Evolutionary conservation across 1,140 invertebrate genomes (phyloP), one percentile per base, ranked within the genome.

Genomic region (Hylyphantes graminicola): DNA sequence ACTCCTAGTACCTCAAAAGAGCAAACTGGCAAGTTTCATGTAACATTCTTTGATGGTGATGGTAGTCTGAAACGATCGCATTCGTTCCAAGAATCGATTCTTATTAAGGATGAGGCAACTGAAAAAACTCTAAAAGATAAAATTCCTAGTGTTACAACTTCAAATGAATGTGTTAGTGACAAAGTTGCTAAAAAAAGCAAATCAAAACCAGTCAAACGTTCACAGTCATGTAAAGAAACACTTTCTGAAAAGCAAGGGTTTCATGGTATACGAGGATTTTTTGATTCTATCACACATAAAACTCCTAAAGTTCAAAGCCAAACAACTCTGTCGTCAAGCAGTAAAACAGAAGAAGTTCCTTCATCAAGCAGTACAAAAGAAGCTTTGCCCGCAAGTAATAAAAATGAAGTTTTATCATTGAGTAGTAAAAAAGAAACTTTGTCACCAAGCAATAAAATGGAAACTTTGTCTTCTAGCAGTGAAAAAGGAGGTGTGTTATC

Each of bases 151-250:
- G 19, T 80, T 7, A 80, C 35, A 59, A 80, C 21, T 13, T 70
- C 19, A 51, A 70, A 70, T 57, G n/a, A 15, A 12, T 65, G 61
- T 12, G 55, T 59, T 59, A 80, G 50, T 35, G 19, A 64, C 59
- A 57, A 78, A 78, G 8, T 50, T 50, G 7, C 72, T 78, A 53
- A 67, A 54, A 78, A 79, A 79, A 70, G 17, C 21, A 79, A 79
- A 65, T 10, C 53, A 17, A 70, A 50, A 11, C 15, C 54, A 82
- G 55, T 82, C 9, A 82, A 74, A 65, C 80, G 80, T 57, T 82
- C 80, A 6, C 59, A 64, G n/a, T 82, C 80, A 63, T 73, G 21
- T 17, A 73, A 74, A 82, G 80, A 74, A 61, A 72, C 54, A 12
- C 8, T 35, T 48, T 12, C 17, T 50, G 57, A 61, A 13, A 65